Evolutionary conservation across 2,797 vertebrate species (phyloP), one percentile per base, ranked within the genome.

Genomic region (Zenarchopterus dispar): DNA sequence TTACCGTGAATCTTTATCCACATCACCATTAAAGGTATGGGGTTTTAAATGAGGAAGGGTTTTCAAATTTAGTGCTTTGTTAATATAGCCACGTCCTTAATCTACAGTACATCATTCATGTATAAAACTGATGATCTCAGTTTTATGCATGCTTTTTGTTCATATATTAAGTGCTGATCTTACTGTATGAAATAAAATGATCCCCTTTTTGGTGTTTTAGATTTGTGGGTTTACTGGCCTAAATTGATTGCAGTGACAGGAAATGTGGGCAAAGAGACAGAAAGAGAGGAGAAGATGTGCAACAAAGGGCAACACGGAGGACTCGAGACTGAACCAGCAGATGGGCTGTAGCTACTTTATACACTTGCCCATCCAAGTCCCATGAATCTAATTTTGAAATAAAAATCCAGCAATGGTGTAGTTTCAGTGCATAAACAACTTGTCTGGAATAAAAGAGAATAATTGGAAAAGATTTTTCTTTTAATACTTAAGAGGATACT

Each of bases 81-180:
- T 22, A 28, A 55, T 47, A 31, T 4, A 48, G 16, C 53, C 17
- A 48, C 8, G 13, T 28, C 10, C 2, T n/a, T 26, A 56, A 31
- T 5, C 31, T 33, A 28, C 36, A 46, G 11, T 41, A 55, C 36
- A 8, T 9, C 53, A 21, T 39, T 67, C 36, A 41, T 17, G 55
- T 26, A 39, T 13, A n/a, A 73, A 69, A 59, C 56, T 77, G 71
- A 78, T 86, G 73, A 85, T 85, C 70, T 78, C 56, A 19, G 61
- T 75, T 88, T 86, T 71, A 78, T 75, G 82, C 53, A 64, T 77
- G 67, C 73, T 57, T 56, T 21, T 46, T 19, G 21, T 54, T 39
- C 41, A 23, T 36, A 41, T 78, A 84, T 72, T 52, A 80, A 78
- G 74, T 57, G 70, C 61, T 88, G 84, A 80, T 79, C 85, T 82